Evolutionary conservation across 2,888 invertebrate species (phyloP).

Genomic region (Arctia plantaginis): DNA sequence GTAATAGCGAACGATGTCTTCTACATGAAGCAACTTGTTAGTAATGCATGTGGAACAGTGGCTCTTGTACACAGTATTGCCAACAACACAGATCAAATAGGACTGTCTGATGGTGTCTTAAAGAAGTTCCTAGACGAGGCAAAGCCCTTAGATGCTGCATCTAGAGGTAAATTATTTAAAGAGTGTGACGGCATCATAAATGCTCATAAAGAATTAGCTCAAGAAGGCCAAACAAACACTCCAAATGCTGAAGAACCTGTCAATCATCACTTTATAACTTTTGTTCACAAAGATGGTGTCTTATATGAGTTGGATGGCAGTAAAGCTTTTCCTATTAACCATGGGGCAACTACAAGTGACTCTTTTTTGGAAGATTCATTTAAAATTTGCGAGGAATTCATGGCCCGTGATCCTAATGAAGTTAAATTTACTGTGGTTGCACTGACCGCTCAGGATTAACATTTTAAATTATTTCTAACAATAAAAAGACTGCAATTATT

Average conservation of each 20-base stretch:
- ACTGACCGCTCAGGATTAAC: constrained; percentile 86
- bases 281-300: constrained; percentile 92
- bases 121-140: constrained; percentile 92
- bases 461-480: background rate
- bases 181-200: constrained; percentile 90
- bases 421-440: constrained; percentile 96
- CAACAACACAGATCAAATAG: constrained; percentile 93
- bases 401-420: constrained; percentile 95
- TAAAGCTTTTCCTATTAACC: constrained; percentile 91
- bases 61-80: constrained; percentile 98
- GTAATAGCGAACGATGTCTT: constrained; percentile 89
- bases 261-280: constrained; percentile 96
- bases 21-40: constrained; percentile 95
- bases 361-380: constrained; percentile 94
- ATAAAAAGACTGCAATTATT: background rate
- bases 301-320: constrained; percentile 94
- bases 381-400: constrained; percentile 93
- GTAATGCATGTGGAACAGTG: constrained; percentile 98
- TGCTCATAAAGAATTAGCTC: constrained; percentile 94
- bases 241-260: constrained; percentile 91
- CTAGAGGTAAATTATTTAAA: constrained; percentile 91
- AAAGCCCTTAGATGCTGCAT: constrained; percentile 88
- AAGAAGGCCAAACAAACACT: constrained; percentile 96
- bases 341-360: constrained; percentile 92
- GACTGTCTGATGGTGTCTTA: constrained; percentile 89